Evolutionary conservation across 2,113 vertebrate species (phyloP).

Genomic region (Anguilla rostrata): DNA sequence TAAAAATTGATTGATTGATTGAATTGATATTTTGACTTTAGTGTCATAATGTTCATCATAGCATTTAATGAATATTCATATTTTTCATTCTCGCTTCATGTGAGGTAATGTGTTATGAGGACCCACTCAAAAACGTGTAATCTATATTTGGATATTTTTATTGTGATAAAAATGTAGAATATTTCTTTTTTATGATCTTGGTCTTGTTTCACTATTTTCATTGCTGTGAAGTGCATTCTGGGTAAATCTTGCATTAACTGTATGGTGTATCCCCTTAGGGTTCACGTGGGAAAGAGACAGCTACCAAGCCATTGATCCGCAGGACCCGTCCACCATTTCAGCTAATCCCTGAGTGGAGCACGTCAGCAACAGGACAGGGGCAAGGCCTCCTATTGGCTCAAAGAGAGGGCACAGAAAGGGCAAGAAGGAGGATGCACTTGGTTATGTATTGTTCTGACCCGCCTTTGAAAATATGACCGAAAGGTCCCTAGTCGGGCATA

Average conservation of each 20-base stretch:
- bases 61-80: too few species aligned
- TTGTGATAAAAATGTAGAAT: too few species aligned
- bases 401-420: not conserved
- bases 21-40: too few species aligned
- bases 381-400: constrained; percentile 64
- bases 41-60: too few species aligned
- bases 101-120: too few species aligned
- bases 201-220: too few species aligned
- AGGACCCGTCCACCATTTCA: constrained; percentile 50
- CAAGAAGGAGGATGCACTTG: not conserved
- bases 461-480: not conserved
- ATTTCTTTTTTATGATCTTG: too few species aligned
- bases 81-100: too few species aligned
- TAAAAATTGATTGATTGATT: too few species aligned
- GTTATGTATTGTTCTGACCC: not conserved
- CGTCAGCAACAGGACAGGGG: constrained; percentile 55
- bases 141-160: too few species aligned
- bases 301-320: constrained; percentile 86
- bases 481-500: not conserved
- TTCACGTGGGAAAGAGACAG: constrained; percentile 68
- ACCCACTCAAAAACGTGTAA: too few species aligned
- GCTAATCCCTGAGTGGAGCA: constrained; percentile 65
- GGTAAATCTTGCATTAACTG: not conserved
- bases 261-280: constrained; percentile 57
- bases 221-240: not conserved